Conservation (phyloP, 2,888 invertebrate genomes). For the Zaprionus lineosus region DNA sequence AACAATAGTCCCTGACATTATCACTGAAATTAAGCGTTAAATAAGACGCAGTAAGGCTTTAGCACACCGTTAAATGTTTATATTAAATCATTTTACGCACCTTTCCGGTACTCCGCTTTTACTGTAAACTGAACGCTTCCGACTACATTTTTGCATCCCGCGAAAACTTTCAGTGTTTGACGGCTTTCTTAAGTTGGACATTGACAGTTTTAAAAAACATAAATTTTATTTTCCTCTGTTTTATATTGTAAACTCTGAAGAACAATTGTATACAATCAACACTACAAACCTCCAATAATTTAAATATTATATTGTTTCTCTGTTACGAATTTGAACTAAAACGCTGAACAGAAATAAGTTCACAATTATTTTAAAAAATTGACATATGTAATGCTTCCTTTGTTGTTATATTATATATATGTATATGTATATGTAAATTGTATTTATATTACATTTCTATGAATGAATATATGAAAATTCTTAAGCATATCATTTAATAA, state of each 20-base stretch:
- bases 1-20: no score
- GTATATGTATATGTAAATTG: no score
- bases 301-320: background rate
- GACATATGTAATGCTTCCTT: no score
- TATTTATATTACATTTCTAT: no score
- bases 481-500: no score
- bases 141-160: background rate
- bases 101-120: constrained; percentile 15
- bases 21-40: no score
- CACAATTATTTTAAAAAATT: no score
- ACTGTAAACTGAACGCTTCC: constrained; percentile 6
- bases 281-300: background rate
- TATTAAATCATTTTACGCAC: no score
- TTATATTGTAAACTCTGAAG: background rate
- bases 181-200: constrained; percentile 1
- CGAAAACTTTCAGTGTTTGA: background rate
- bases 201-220: background rate
- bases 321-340: constrained; percentile 16
- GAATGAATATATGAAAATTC: no score
- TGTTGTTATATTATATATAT: no score
- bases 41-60: no score
- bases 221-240: background rate
- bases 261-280: background rate
- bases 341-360: constrained; percentile 14
- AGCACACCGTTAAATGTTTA: no score